These are phyloP conservation scores for Tuberolachnus salignus DNA, from an alignment of 2,888 invertebrate genomes.

Conservation along the genomic window DNA sequence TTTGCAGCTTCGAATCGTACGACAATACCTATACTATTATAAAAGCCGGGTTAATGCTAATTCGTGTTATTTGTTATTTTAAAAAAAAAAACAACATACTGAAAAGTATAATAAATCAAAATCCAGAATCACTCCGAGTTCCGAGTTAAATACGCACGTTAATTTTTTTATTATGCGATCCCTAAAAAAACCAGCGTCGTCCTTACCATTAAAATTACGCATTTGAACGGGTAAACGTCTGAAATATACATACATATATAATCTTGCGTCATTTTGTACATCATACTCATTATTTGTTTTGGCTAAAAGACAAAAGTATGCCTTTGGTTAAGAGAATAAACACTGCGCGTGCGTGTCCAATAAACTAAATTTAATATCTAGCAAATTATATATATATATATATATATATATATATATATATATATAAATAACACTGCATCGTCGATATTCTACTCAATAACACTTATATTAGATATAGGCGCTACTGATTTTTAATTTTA, in stretches of 20 bases:
- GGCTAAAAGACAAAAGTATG: constrained; percentile 52
- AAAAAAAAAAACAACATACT: too few relatives aligned
- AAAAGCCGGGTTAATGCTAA: too few relatives aligned
- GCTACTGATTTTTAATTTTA: neutral
- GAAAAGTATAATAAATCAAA: constrained; percentile 33
- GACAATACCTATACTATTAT: too few relatives aligned
- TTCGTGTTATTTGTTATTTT: too few relatives aligned
- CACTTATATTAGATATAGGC: neutral
- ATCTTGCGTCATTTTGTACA: constrained; percentile 56
- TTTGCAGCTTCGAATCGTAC: too few relatives aligned
- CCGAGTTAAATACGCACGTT: constrained; percentile 1
- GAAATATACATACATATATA: constrained; percentile 55
- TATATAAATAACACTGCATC: too few relatives aligned
- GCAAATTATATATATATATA: too few relatives aligned
- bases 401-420: too few relatives aligned
- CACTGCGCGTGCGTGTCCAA: neutral
- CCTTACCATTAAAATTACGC: constrained; percentile 55
- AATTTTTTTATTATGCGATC: constrained; percentile 14
- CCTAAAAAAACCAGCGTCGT: constrained; percentile 34
- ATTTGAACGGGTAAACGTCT: constrained; percentile 56
- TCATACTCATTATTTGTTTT: constrained; percentile 55
- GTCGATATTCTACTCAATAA: constrained; percentile 12
- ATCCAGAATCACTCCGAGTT: constrained; percentile 14
- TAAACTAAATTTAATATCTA: constrained; percentile 38
- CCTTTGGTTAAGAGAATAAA: constrained; percentile 52